Evolutionary conservation across 1,140 invertebrate species (phyloP), one percentile per base, ranked within the genome.

Genomic region (Drosophila micromelanica): DNA sequence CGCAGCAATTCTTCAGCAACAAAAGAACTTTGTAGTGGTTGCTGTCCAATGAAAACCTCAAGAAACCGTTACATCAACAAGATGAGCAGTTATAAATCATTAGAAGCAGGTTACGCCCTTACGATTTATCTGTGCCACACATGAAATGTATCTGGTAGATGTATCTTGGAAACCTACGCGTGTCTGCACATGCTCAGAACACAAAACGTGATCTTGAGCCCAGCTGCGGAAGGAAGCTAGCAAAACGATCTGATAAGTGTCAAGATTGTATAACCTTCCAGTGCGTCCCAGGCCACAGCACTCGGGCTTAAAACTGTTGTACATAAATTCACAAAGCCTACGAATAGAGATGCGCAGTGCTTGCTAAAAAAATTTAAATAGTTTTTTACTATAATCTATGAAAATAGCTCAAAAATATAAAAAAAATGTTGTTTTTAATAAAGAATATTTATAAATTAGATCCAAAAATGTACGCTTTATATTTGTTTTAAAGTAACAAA

Each of bases 181-280:
- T 68, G 81, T 86, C 78, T 87, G 84, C 64, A 61, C 84, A 87
- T 69, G 78, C 72, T 89, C 69, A 77, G 79, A 87, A 76, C 84
- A 68, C 38, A 75, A 62, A 57, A 62, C 65, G 57, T 73, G 65
- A 56, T 55, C 65, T 48, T 64, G 43, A 13, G 62, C 52, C 60
- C 17, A 65, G 54, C 30, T 68, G 49, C 78, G 79, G 69, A 87
- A 87, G 79, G 79, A 87, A 87, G 72, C 68, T 60, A 54, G 75
- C 78, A 82, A 87, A 87, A 73, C 84, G 84, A 87, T 87, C 82
- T 82, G 82, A 87, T 87, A 89, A 89, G 76, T 89, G 84, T 71
- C 78, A 78, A 79, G 84, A 87, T 87, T 87, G 76, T 87, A 89
- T 89, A 87, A 87, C 82, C 82, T 86, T 86, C 82, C 64, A 86